phyloP scores from a whole-genome alignment of 2,888 invertebrate genomes.

The Lithophane ornitopus region DNA sequence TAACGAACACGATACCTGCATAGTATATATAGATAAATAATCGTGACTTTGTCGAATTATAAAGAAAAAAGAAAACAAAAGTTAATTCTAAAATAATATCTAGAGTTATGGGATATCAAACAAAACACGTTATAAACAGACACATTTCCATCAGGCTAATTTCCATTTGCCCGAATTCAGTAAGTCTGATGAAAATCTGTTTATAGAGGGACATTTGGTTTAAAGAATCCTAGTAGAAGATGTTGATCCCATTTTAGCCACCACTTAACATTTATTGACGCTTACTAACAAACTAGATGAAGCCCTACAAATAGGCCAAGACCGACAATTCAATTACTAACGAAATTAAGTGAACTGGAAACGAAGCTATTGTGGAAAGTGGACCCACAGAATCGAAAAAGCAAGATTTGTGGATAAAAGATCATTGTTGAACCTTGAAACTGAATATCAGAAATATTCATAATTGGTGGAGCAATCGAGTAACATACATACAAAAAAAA shows the following conservation, averaged over 20 bases:
- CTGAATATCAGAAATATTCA: no score
- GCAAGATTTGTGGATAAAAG: neutral
- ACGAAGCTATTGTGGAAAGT: neutral
- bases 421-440: neutral
- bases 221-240: neutral
- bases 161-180: neutral
- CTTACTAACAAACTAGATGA: conserved; percentile 15
- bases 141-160: neutral
- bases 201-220: neutral
- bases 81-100: no score
- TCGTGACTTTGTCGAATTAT: no score
- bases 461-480: no score
- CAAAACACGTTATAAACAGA: neutral
- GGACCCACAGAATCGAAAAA: neutral
- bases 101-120: no score
- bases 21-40: neutral
- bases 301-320: conserved; percentile 13
- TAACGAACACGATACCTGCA: neutral
- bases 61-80: no score
- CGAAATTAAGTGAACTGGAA: neutral
- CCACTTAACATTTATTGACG: conserved; percentile 10
- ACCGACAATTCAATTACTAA: neutral
- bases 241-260: neutral
- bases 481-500: no score
- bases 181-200: neutral